phyloP scores from a whole-genome alignment of 2,888 invertebrate genomes.

The Rutpela maculata region DNA sequence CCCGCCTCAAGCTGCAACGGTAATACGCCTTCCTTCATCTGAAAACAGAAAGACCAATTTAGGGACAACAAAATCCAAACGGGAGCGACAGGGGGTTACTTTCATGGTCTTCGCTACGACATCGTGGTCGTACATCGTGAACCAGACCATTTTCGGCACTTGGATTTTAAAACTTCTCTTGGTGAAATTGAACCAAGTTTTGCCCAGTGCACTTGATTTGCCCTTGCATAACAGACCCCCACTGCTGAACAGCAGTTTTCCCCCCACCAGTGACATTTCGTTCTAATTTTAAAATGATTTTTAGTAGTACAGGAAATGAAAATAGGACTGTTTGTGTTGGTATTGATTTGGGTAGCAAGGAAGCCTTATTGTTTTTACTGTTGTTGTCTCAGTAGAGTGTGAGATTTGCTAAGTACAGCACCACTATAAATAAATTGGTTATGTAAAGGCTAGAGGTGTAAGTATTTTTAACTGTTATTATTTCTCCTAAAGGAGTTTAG shows the following conservation, averaged over 20 bases:
- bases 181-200: constrained; percentile 32
- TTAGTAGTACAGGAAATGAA: constrained; percentile 27
- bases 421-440: constrained; percentile 32
- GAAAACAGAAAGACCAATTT: constrained; percentile 50
- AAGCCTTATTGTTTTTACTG: constrained; percentile 27
- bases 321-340: constrained; percentile 30
- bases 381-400: constrained; percentile 19
- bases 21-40: constrained; percentile 68
- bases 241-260: constrained; percentile 48
- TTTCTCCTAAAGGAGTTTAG: background rate
- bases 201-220: constrained; percentile 59
- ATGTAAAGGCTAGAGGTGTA: constrained; percentile 13
- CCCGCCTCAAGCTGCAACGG: constrained; percentile 78
- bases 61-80: background rate
- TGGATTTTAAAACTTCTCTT: constrained; percentile 39
- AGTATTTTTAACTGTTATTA: constrained; percentile 25
- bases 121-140: constrained; percentile 57
- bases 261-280: constrained; percentile 47
- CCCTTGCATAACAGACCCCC: constrained; percentile 60
- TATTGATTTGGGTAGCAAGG: constrained; percentile 32
- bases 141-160: constrained; percentile 61
- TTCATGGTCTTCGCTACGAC: constrained; percentile 51
- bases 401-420: constrained; percentile 5
- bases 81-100: constrained; percentile 28
- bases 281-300: constrained; percentile 38